These are phyloP conservation scores for Drosophila orosa DNA, from an alignment of 1,140 invertebrate genomes.

Conservation along the genomic window DNA sequence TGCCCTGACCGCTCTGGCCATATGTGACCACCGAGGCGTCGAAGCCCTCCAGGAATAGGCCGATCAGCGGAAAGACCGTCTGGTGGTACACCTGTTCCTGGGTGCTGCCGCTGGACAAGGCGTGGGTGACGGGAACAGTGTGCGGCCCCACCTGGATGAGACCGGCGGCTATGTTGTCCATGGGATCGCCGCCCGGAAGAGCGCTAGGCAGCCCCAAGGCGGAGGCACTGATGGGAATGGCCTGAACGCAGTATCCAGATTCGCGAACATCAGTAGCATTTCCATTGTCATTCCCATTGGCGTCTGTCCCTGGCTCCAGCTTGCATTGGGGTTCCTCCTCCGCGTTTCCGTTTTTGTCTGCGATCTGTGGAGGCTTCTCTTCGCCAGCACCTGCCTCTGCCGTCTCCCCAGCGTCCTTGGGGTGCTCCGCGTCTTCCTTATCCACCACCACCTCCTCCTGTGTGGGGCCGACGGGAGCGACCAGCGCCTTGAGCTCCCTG, in stretches of 20 bases:
- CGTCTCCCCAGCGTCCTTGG: conserved; percentile 20
- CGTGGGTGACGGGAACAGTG: conserved; percentile 83
- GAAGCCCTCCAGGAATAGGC: conserved; percentile 88
- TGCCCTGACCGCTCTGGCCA: conserved; percentile 91
- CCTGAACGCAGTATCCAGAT: conserved; percentile 86
- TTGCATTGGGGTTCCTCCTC: not conserved
- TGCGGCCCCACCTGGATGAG: conserved; percentile 79
- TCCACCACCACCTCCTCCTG: not conserved
- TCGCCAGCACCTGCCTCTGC: not conserved
- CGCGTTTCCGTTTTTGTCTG: conserved; percentile 20
- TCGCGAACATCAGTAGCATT: not conserved
- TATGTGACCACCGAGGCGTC: conserved; percentile 91
- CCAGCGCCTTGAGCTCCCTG: conserved; percentile 75
- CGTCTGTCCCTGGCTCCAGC: conserved; percentile 31
- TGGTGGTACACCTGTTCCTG: conserved; percentile 85
- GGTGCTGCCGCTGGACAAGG: conserved; percentile 82
- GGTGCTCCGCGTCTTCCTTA: conserved; percentile 7
- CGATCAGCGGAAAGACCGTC: conserved; percentile 85
- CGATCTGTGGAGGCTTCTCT: not conserved
- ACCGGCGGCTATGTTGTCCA: conserved; percentile 75
- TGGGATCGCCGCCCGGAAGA: conserved; percentile 55
- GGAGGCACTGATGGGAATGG: conserved; percentile 86
- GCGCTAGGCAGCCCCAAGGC: conserved; percentile 82
- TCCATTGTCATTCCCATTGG: conserved; percentile 46
- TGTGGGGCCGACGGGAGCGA: not conserved